Evolutionary conservation across 2,113 vertebrate genomes (phyloP).

Genomic region (Rutilus rutilus): DNA sequence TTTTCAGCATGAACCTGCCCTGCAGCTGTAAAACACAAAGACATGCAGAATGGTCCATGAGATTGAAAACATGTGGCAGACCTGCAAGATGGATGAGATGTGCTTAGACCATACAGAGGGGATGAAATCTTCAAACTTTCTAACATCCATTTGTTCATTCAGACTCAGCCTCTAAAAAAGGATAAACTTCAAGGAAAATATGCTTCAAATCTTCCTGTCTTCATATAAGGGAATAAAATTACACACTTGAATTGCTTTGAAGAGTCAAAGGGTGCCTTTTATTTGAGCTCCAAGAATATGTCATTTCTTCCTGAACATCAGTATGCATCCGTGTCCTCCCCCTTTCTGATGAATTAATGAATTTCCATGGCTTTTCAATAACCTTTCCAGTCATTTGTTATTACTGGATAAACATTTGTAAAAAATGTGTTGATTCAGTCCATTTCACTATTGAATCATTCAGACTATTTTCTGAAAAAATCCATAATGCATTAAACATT

Average conservation of each 20-base stretch:
- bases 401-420: not conserved
- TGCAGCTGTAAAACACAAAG: constrained; percentile 64
- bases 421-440: not conserved
- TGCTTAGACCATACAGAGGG: constrained; percentile 22
- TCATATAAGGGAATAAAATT: not conserved
- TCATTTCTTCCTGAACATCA: not conserved
- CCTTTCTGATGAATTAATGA: not conserved
- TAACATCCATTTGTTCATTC: not conserved
- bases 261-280: not conserved
- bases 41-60: constrained; percentile 58
- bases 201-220: constrained; percentile 7
- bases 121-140: constrained; percentile 54
- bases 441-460: not conserved
- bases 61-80: constrained; percentile 73
- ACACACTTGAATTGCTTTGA: not conserved
- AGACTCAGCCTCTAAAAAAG: not conserved
- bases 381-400: not conserved
- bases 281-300: constrained; percentile 20
- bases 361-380: constrained; percentile 6
- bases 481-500: not conserved
- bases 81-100: constrained; percentile 64
- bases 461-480: not conserved
- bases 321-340: not conserved
- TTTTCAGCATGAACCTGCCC: constrained; percentile 36
- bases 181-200: constrained; percentile 9